A percentile compares a stretch with the other conserved stretches of the same genome.
Conservation (phyloP, 1,140 invertebrate genomes). For the Paralvinella palmiformis region DNA sequence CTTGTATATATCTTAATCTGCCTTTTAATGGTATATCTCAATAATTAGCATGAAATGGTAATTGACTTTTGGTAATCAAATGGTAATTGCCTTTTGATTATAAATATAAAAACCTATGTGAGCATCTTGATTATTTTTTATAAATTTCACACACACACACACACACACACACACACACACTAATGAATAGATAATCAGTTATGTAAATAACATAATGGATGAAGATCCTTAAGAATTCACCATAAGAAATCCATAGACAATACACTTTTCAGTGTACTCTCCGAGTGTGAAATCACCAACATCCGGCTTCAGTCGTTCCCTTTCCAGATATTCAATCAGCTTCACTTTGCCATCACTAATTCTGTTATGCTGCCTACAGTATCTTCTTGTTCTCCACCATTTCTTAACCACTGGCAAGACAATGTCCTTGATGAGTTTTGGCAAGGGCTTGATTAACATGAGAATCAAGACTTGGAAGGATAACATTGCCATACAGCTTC, state of each 20-base stretch:
- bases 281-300: slow-evolving; percentile 49
- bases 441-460: slow-evolving; percentile 50
- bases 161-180: too few species aligned
- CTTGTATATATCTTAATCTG: too few species aligned
- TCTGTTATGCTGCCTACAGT: slow-evolving; percentile 23
- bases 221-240: too few species aligned
- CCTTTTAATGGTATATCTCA: too few species aligned
- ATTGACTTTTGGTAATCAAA: too few species aligned
- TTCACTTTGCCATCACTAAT: background rate
- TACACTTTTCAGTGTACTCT: slow-evolving; percentile 53
- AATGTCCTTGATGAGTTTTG: slow-evolving; percentile 47
- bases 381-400: slow-evolving; percentile 25
- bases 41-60: too few species aligned
- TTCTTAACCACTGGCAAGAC: slow-evolving; percentile 40
- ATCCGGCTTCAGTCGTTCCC: slow-evolving; percentile 41
- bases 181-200: too few species aligned
- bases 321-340: slow-evolving; percentile 23
- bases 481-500: slow-evolving; percentile 50
- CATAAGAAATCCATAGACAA: slow-evolving; percentile 52
- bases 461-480: slow-evolving; percentile 49
- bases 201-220: too few species aligned
- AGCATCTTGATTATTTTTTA: too few species aligned
- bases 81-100: too few species aligned
- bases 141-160: too few species aligned
- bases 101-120: too few species aligned